These are phyloP conservation scores for Caenorhabditis becei DNA, from an alignment of 2,888 invertebrate species.

Conservation along the genomic window DNA sequence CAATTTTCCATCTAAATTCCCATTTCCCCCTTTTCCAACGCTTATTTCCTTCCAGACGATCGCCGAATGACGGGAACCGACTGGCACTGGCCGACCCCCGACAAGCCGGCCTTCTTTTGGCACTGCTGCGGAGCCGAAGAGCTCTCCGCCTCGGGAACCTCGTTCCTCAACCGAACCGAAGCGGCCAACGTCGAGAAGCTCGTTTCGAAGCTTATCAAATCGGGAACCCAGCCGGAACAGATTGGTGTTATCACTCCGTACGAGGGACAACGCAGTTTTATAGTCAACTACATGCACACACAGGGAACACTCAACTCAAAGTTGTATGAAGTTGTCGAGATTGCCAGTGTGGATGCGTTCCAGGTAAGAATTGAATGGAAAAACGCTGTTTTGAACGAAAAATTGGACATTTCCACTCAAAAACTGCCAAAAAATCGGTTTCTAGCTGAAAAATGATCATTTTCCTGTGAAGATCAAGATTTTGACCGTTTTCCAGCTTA, in stretches of 20 bases:
- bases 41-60: conserved; percentile 88
- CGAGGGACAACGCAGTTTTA: conserved; percentile 89
- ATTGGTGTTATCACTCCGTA: conserved; percentile 98
- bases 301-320: conserved; percentile 97
- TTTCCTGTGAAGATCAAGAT: too few relatives aligned
- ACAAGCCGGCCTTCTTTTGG: conserved; percentile 99
- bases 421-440: too few relatives aligned
- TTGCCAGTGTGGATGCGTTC: conserved; percentile 99
- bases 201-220: conserved; percentile 87
- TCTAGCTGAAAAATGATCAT: too few relatives aligned
- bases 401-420: too few relatives aligned
- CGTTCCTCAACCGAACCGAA: conserved; percentile 97
- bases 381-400: too few relatives aligned
- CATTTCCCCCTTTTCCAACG: too few relatives aligned
- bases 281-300: conserved; percentile 98
- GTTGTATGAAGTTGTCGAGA: conserved; percentile 95
- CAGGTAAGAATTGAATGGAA: too few relatives aligned
- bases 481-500: too few relatives aligned
- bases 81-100: conserved; percentile 97
- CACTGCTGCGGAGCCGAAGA: conserved; percentile 97
- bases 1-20: too few relatives aligned
- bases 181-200: conserved; percentile 99
- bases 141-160: conserved; percentile 98
- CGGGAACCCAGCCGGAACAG: conserved; percentile 96
- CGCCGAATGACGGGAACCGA: conserved; percentile 92